Evolutionary conservation across 2,113 vertebrate genomes (phyloP).

Genomic region (Odocoileus virginianus): DNA sequence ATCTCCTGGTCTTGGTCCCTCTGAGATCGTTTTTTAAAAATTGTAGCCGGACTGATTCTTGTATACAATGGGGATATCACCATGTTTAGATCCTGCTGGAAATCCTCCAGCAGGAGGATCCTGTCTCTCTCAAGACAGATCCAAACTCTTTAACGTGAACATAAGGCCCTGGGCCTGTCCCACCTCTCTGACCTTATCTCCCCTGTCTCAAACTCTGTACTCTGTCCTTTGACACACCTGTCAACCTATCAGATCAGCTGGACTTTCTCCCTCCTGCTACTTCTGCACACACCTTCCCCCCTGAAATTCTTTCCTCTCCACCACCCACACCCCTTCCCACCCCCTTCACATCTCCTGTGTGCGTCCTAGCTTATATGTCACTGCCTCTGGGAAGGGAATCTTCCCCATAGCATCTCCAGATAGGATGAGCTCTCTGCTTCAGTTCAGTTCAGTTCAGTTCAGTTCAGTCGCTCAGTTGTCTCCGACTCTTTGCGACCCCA

Average conservation of each 20-base stretch:
- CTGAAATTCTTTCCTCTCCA: neutral
- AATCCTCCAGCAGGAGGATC: no score
- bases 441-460: neutral
- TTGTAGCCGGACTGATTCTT: neutral
- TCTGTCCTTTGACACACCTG: neutral
- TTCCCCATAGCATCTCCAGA: neutral
- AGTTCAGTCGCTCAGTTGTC: neutral
- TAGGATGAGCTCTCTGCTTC: neutral
- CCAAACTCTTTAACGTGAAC: neutral
- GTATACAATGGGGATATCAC: neutral
- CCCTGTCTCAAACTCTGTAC: neutral
- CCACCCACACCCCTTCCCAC: fast-evolving
- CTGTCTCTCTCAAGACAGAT: neutral
- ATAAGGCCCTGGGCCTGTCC: neutral
- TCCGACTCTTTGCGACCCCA: neutral
- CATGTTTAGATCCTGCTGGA: neutral
- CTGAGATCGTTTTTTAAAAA: no score
- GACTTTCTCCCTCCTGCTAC: neutral
- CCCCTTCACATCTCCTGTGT: neutral
- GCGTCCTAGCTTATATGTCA: neutral
- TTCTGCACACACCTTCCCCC: neutral
- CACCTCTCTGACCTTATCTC: neutral
- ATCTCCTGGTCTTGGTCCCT: neutral
- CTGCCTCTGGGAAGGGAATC: neutral
- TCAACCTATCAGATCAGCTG: neutral